These are phyloP conservation scores for Muscicapa comitata DNA, from an alignment of 2,797 vertebrate species.

Conservation along the genomic window DNA sequence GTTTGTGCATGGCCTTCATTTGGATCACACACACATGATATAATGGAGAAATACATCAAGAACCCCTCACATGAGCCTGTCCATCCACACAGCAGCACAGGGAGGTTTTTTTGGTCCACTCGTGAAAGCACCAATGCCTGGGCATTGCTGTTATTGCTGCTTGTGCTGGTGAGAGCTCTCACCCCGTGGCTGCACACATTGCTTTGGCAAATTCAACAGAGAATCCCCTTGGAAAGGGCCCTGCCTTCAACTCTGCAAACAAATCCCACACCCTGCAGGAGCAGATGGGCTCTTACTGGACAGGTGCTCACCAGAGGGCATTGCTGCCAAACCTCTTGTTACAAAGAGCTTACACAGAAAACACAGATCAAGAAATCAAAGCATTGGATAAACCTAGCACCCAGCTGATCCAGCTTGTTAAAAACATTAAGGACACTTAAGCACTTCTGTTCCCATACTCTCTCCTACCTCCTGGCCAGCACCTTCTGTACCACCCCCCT, in stretches of 20 bases:
- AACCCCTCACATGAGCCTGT: background rate
- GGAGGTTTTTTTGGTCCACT: background rate
- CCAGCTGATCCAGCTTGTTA: background rate
- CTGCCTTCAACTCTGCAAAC: background rate
- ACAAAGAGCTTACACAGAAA: background rate
- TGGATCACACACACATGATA: rapidly evolving
- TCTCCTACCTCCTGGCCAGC: background rate
- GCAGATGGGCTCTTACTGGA: background rate
- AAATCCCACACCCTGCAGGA: background rate
- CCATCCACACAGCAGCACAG: background rate
- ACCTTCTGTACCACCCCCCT: background rate
- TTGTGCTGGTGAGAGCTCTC: background rate
- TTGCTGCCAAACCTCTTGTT: background rate
- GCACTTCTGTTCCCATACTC: background rate
- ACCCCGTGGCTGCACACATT: background rate
- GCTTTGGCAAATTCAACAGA: background rate
- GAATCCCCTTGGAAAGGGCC: background rate
- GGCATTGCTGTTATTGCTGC: background rate
- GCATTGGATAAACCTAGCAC: background rate
- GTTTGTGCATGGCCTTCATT: background rate
- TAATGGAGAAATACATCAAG: background rate
- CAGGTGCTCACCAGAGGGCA: background rate
- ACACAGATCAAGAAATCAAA: background rate
- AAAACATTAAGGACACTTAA: background rate
- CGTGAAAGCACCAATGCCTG: background rate